These are phyloP conservation scores for Kryptopterus vitreolus DNA, from an alignment of 2,797 vertebrate species.

Conservation along the genomic window DNA sequence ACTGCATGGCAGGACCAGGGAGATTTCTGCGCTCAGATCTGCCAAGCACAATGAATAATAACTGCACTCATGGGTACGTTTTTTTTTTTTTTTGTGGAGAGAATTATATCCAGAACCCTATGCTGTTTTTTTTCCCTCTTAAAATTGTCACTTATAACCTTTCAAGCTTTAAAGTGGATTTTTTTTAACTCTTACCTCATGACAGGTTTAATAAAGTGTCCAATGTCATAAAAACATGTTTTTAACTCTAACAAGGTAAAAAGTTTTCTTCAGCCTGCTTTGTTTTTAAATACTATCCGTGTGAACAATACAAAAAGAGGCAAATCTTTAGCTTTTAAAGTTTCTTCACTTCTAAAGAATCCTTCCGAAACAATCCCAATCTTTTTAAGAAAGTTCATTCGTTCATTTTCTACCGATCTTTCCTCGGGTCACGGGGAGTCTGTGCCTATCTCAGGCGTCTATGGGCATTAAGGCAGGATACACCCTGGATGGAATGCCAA, in stretches of 20 bases:
- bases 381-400: too few relatives aligned
- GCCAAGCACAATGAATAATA: constrained; percentile 23
- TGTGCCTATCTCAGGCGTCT: too few relatives aligned
- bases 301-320: neutral
- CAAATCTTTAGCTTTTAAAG: neutral
- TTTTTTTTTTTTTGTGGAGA: too few relatives aligned
- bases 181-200: too few relatives aligned
- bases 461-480: too few relatives aligned
- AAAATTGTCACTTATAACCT: neutral
- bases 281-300: too few relatives aligned
- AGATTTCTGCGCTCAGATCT: neutral
- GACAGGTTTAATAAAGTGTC: neutral
- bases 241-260: neutral
- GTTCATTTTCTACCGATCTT: too few relatives aligned
- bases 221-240: neutral
- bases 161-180: neutral
- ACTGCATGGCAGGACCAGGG: neutral
- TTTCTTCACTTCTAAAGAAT: neutral
- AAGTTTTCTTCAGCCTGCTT: neutral
- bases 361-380: neutral
- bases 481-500: too few relatives aligned
- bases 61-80: neutral
- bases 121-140: neutral
- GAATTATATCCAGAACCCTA: neutral
- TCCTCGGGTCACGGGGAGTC: too few relatives aligned